These are phyloP conservation scores for Natrix natrix DNA, from an alignment of 2,797 vertebrate genomes.

Conservation along the genomic window DNA sequence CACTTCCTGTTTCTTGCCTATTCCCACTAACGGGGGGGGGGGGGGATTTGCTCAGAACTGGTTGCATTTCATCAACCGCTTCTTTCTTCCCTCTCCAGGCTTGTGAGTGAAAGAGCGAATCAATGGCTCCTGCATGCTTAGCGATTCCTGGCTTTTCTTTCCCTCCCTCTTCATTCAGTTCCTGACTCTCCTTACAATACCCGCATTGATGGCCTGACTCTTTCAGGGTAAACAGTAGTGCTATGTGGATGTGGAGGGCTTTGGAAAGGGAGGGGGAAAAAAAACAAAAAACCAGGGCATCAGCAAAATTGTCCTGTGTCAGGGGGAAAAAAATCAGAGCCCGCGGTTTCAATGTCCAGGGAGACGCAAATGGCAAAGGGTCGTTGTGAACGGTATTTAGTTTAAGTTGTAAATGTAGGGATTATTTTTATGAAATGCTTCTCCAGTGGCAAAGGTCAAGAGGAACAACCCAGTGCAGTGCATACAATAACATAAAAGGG, in stretches of 20 bases:
- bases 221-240: background rate
- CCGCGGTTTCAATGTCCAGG: background rate
- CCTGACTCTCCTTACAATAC: background rate
- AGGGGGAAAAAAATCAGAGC: background rate
- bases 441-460: background rate
- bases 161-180: background rate
- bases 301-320: background rate
- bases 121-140: background rate
- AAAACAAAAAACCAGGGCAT: background rate
- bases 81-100: background rate
- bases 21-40: background rate
- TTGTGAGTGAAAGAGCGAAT: background rate
- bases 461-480: background rate
- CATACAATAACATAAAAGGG: background rate
- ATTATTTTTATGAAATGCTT: background rate
- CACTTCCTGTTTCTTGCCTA: constrained; percentile 3
- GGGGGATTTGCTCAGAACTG: background rate
- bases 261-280: background rate
- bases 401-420: background rate
- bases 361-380: background rate
- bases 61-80: background rate
- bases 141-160: background rate
- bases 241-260: background rate
- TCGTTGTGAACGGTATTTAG: background rate
- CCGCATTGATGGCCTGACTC: background rate